Base-by-base conservation (phyloP, 2,888 invertebrate genomes). In the Sarcophaga variegata region DNA sequence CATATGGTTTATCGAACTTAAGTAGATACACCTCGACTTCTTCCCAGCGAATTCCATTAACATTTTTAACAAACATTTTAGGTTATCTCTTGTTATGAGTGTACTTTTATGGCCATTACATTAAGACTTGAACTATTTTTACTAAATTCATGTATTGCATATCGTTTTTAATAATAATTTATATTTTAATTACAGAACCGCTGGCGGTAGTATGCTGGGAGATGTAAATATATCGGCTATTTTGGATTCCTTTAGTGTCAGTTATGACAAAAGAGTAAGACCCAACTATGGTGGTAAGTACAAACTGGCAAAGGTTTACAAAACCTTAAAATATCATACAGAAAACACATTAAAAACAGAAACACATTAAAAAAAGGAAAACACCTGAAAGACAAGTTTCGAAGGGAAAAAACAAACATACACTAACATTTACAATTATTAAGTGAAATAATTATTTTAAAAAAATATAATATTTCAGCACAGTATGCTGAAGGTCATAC, bases 211-310 rank as follows among this genome's bases (percentile, higher is more conserved):
- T 94, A 97, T 97, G 96, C 95, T 97, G 94, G 97, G 97, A 91
- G 97, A 97, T 94, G 97, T 97, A 94, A 98, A 98, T 96, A 98
- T 98, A 95, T 98, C 98, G 92, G 97, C 97, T 93, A 98, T 98
- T 94, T 95, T 98, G 95, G 97, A 98, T 95, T 97, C 97, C 93
- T 97, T 98, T 95, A 98, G 98, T 94, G 97, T 97, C 94, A 98
- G 97, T 95, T 99, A 99, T 95, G 99, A 99, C 96, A 99, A 99
- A 96, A 97, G 99, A 96, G 97, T 99, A 96, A 97, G 99, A 95
- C 99, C 99, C 94, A 98, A 98, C 95, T 99, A 98, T 95, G 98
- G 98, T 97, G 98, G 98, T 98, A 95, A 96, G 96, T 93, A 91
- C 64, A 80, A 81, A 71, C 54, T 63, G 49, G n/a, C 69, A 62